phyloP scores from a whole-genome alignment of 2,888 invertebrate species.

The Scelioninae gen. 2 region DNA sequence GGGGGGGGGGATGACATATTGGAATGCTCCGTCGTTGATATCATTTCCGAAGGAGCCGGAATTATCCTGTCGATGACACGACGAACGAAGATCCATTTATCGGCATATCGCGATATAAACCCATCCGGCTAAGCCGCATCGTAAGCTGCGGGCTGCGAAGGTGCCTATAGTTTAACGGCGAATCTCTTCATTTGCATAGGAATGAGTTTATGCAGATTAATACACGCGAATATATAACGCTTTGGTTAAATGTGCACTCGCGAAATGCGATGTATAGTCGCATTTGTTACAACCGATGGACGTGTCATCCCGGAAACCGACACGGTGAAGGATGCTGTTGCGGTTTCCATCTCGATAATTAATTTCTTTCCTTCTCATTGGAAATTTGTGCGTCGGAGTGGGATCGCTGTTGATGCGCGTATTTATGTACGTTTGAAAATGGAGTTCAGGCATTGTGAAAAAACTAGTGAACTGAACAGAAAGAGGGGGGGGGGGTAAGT shows the following conservation, averaged over 20 bases:
- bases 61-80: constrained; percentile 61
- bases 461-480: too few species aligned
- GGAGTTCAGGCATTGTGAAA: too few species aligned
- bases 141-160: constrained; percentile 60
- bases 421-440: too few species aligned
- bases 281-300: constrained; percentile 44
- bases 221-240: constrained; percentile 68
- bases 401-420: too few species aligned
- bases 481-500: too few species aligned
- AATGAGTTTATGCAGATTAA: constrained; percentile 74
- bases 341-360: too few species aligned
- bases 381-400: too few species aligned
- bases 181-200: constrained; percentile 66
- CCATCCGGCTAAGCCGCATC: constrained; percentile 59
- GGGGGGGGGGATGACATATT: too few species aligned
- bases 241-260: constrained; percentile 56
- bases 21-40: constrained; percentile 52
- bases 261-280: constrained; percentile 39
- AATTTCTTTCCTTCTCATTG: too few species aligned
- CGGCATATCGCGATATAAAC: constrained; percentile 61
- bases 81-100: constrained; percentile 61
- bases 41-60: constrained; percentile 54
- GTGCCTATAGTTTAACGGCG: constrained; percentile 59
- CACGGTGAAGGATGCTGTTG: constrained; percentile 26
- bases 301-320: constrained; percentile 25